Evolutionary conservation across 2,797 vertebrate species (phyloP), one percentile per base, ranked within the genome.

Genomic region (Bryconaethiops microstoma): DNA sequence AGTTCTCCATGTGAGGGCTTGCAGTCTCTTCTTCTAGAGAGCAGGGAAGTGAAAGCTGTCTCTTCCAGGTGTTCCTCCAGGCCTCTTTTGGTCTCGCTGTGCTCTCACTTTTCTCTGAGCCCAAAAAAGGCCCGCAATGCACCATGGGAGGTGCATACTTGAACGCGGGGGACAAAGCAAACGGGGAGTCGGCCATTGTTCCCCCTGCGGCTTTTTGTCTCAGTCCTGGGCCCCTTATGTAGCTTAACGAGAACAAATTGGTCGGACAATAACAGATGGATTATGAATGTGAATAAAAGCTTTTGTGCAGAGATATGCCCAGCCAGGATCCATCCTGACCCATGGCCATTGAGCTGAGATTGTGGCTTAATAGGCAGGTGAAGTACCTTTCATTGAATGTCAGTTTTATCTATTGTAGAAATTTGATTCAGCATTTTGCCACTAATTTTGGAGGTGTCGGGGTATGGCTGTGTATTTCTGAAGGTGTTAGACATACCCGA

Each of bases 231-330:
- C 65, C 93, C 94, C 92, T 96, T 92, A 94, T 94, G 95, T 94
- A 95, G 95, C 95, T 97, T 97, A 97, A 97, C 97, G 93, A 96
- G 93, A 95, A 93, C 96, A 97, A 98, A 97, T 97, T 97, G 95
- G 90, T 91, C 94, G 90, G 94, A 91, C 94, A 95, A 94, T 94
- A 95, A 96, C 94, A 95, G 95, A 96, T 93, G 93, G 92, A 90
- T 95, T 95, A 94, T 92, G 92, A 90, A 91, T 84, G 86, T 88
- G 93, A 92, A 95, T 95, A 96, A 95, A 96, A 90, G 92, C 81
- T 88, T 90, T 82, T 83, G 92, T 95, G 93, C 84, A 81, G 89
- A 90, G 92, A 92, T 91, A 89, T 91, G 91, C 92, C 88, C 92
- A 89, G 90, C 89, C 78, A 78, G 91, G 90, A 90, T 94, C 90